Base-by-base conservation (phyloP, 2,797 vertebrate species). In the Lophius americanus region DNA sequence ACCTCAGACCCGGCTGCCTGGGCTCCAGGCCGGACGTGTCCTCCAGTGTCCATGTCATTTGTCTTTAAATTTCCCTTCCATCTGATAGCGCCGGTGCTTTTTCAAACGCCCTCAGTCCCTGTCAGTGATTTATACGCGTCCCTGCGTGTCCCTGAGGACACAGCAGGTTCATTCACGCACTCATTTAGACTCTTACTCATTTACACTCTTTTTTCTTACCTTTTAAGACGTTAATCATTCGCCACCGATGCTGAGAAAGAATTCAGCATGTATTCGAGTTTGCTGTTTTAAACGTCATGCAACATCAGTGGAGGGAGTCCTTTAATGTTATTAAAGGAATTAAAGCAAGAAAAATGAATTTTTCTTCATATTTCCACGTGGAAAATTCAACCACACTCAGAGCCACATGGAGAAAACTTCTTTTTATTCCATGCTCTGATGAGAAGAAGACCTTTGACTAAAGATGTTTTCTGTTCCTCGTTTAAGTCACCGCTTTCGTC, bases 41-140 rank as follows among this genome's bases (percentile, higher is more conserved):
- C 88, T 90, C 79, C 75, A 63, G 60, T 49, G 71, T 33, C 70
- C 82, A 63, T 79, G 72, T 87, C 86, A 85, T 91, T 89, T 88
- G 84, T 90, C 91, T 92, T 81, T 83, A 70, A 68, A 76, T 72
- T 85, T 87, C 65, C 75, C 65, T 80, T 85, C 71, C 66, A 84
- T 85, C 77, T 80, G 85, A 90, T 85, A 77, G 78, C 60, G 63
- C 59, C 60, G 36, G 46, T 74, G 43, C 73, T 79, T 73, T 52
- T 85, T 79, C 60, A 64, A 56, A 81, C 70, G 83, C 84, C 82
- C 86, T 81, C 65, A 58, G 44, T 71, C 78, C 62, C 57, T 51
- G 59, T 73, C 77, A 77, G 75, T 88, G 85, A 89, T 88, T 87
- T 88, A 89, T 86, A 74, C 53, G 60, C 51, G 73, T 79, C 70